phyloP scores from a whole-genome alignment of 2,797 vertebrate species.

The Chrysocyon brachyurus region DNA sequence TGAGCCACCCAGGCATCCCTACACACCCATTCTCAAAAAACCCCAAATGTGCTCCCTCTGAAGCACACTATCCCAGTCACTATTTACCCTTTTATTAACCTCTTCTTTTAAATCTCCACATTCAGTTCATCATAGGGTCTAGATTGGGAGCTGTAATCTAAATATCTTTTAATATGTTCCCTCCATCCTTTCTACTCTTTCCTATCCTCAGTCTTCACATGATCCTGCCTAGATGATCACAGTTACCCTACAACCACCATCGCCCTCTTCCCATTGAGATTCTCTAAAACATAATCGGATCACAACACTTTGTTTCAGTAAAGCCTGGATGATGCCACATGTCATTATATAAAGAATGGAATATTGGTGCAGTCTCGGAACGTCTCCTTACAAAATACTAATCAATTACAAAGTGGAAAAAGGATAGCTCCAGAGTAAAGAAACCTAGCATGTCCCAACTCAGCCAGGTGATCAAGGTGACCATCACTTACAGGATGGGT shows the following conservation, averaged over 20 bases:
- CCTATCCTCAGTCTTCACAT: no score
- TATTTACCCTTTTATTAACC: background rate
- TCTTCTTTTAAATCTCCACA: background rate
- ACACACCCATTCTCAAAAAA: background rate
- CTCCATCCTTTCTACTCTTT: background rate
- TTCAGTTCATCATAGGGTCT: background rate
- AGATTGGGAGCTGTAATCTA: background rate
- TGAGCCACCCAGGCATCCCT: no score
- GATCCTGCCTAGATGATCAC: background rate
- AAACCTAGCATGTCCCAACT: background rate
- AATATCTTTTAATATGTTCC: background rate
- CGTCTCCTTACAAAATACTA: background rate
- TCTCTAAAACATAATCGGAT: background rate
- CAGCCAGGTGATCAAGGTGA: background rate
- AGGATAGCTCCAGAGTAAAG: background rate
- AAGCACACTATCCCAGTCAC: background rate
- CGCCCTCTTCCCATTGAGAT: background rate
- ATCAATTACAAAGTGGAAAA: background rate
- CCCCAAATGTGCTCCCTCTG: background rate
- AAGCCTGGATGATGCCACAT: background rate
- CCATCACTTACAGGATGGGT: background rate
- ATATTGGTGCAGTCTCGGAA: background rate
- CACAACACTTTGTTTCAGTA: background rate
- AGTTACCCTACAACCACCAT: no score
- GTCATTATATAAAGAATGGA: background rate